Conservation (phyloP, 2,888 invertebrate genomes). For the Alsophila aescularia region DNA sequence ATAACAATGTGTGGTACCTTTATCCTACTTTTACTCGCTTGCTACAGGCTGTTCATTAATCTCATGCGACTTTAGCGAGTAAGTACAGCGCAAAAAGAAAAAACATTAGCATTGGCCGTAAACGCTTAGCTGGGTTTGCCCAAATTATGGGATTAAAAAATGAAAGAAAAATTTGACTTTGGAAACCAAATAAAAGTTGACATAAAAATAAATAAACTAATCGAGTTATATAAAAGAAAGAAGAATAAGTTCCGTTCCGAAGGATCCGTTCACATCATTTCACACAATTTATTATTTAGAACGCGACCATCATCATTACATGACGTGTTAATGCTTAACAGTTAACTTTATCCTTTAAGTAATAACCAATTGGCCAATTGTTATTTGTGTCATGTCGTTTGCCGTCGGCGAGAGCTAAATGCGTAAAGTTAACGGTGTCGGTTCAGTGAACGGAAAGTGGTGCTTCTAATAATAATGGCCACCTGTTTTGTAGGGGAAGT, state of each 20-base stretch:
- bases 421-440: constrained; percentile 79
- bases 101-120: constrained; percentile 9
- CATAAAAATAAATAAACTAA: neutral
- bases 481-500: constrained; percentile 72
- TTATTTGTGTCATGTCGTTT: constrained; percentile 78
- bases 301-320: constrained; percentile 4
- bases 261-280: neutral
- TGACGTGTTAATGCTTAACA: constrained; percentile 21
- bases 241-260: no score
- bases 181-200: neutral
- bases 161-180: neutral
- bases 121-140: constrained; percentile 1
- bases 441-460: constrained; percentile 80
- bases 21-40: constrained; percentile 51
- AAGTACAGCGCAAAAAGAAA: constrained; percentile 13
- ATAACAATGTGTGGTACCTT: constrained; percentile 65
- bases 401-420: constrained; percentile 71
- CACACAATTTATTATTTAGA: constrained; percentile 9
- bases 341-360: constrained; percentile 52
- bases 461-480: constrained; percentile 75
- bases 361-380: constrained; percentile 67
- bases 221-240: neutral
- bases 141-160: constrained; percentile 1
- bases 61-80: constrained; percentile 16
- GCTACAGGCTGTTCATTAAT: constrained; percentile 21